Conservation (phyloP, 2,888 invertebrate genomes). For the Tetranychus truncatus region DNA sequence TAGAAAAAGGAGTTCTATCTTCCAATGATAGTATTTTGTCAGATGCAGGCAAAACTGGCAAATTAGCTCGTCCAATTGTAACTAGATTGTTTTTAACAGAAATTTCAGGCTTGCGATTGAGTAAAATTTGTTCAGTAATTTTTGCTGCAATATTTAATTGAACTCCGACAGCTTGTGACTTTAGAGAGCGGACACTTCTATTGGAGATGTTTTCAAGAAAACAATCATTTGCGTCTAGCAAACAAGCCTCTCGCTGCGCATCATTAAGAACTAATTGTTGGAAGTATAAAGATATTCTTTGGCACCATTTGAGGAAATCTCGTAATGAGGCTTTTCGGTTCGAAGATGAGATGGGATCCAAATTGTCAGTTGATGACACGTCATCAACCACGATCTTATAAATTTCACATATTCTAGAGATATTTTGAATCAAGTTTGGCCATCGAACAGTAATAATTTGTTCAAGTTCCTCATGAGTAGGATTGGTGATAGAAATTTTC, state of each 20-base stretch:
- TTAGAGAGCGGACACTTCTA: constrained; percentile 38
- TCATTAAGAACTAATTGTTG: constrained; percentile 39
- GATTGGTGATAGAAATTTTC: constrained; percentile 58
- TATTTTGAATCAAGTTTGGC: constrained; percentile 50
- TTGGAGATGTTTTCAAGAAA: constrained; percentile 61
- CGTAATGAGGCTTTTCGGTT: constrained; percentile 32
- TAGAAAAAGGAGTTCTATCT: constrained; percentile 31
- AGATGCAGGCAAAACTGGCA: neutral
- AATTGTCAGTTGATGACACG: neutral
- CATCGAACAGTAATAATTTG: constrained; percentile 39
- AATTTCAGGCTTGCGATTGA: constrained; percentile 20
- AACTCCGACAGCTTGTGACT: constrained; percentile 55
- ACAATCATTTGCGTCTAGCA: constrained; percentile 75
- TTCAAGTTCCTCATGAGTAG: constrained; percentile 53
- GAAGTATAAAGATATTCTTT: constrained; percentile 52
- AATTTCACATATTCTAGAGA: constrained; percentile 57
- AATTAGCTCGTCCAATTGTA: neutral
- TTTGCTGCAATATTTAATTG: constrained; percentile 48
- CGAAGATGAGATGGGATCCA: neutral
- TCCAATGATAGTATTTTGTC: neutral
- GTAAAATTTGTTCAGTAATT: constrained; percentile 22
- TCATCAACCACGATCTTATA: constrained; percentile 47
- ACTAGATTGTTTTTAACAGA: neutral
- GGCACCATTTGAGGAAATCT: constrained; percentile 80
- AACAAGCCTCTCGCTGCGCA: constrained; percentile 36